These are phyloP conservation scores for Xylophagus ater DNA, from an alignment of 2,888 invertebrate genomes.

Conservation along the genomic window DNA sequence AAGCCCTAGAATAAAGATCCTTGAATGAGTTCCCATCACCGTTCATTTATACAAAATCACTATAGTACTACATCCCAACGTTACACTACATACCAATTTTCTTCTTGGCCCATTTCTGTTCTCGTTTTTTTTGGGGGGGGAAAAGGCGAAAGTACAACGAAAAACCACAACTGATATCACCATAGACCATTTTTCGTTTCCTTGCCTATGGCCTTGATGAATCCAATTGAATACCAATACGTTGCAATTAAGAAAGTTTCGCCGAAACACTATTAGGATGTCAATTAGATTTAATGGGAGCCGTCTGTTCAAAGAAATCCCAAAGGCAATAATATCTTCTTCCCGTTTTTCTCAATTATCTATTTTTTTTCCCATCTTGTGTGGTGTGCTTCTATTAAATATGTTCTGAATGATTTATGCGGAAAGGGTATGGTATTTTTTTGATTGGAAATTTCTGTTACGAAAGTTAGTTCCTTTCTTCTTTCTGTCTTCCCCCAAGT, in stretches of 20 bases:
- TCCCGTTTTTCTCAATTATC: not conserved
- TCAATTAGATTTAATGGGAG: conserved; percentile 10
- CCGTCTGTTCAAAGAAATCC: conserved; percentile 1
- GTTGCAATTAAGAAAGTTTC: conserved; percentile 11
- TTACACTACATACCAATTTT: not conserved
- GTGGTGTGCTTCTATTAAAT: no score
- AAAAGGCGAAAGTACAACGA: conserved; percentile 1
- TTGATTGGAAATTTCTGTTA: not conserved
- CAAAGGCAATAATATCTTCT: not conserved
- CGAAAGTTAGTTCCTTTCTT: not conserved
- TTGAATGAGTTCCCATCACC: no score
- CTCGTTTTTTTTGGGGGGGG: not conserved
- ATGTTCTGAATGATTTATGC: no score
- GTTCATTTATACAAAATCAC: no score
- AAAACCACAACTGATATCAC: not conserved
- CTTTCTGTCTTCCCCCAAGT: no score
- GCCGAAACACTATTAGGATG: conserved; percentile 11
- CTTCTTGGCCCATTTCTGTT: not conserved
- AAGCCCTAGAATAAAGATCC: no score
- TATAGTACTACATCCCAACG: no score
- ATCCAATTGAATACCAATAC: conserved; percentile 12
- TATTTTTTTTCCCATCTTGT: no score
- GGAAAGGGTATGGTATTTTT: not conserved
- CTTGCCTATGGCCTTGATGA: not conserved
- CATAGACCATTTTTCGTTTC: conserved; percentile 1